Conservation (phyloP, 2,797 vertebrate species). For the Acomys russatus region DNA sequence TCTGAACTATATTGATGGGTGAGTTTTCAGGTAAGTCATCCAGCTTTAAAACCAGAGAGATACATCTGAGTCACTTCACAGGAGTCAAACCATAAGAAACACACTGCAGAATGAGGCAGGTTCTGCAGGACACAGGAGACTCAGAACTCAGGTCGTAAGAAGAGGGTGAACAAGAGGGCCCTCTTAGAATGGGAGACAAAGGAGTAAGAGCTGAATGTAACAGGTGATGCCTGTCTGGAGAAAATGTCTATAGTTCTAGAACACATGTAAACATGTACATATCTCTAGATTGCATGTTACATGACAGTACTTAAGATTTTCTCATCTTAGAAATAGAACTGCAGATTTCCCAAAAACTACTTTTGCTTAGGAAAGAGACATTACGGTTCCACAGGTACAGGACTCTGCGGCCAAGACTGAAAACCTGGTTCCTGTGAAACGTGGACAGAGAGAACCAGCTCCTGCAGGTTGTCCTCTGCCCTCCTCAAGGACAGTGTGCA, state of each 20-base stretch:
- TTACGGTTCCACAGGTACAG: not conserved
- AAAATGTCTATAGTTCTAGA: not conserved
- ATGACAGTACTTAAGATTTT: slow-evolving; percentile 3
- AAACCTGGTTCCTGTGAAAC: not conserved
- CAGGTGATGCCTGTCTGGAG: not conserved
- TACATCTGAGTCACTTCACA: not conserved
- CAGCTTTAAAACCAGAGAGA: slow-evolving; percentile 89
- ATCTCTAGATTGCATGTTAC: not conserved
- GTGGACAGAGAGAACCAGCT: not conserved
- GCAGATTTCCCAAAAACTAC: not conserved
- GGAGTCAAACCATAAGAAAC: slow-evolving; percentile 17
- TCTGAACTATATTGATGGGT: slow-evolving; percentile 98
- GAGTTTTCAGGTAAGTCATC: slow-evolving; percentile 98
- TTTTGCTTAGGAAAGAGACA: slow-evolving; percentile 27
- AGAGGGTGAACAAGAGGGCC: not conserved
- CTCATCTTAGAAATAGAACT: not conserved
- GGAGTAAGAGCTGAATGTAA: not conserved
- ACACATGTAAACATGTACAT: not conserved
- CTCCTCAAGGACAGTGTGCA: not conserved
- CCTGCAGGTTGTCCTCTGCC: not conserved
- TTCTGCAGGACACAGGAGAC: not conserved
- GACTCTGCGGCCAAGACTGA: not conserved
- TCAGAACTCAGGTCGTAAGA: not conserved
- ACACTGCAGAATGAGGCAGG: not conserved
- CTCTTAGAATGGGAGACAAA: not conserved